Evolutionary conservation across 2,113 vertebrate genomes (phyloP).

Genomic region (Nibea coibor): DNA sequence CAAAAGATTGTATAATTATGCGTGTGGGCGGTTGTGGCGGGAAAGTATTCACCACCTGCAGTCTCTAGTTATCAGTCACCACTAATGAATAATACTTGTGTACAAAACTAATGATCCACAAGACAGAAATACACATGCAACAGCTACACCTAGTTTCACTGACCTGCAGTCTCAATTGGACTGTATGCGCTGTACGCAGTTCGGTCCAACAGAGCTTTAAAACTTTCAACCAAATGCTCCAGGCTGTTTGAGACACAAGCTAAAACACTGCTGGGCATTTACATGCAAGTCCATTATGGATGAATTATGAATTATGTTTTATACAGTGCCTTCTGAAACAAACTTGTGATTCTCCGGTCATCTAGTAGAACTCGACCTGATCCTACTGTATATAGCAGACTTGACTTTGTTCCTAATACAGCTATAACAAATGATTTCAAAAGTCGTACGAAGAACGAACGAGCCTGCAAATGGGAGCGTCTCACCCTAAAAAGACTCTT

Average conservation of each 20-base stretch:
- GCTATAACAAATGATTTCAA: neutral
- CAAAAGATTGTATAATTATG: slow-evolving; percentile 55
- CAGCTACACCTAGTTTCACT: neutral
- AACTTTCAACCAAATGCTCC: neutral
- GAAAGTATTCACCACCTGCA: slow-evolving; percentile 48
- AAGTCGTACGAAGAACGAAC: neutral
- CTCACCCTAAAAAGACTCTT: neutral
- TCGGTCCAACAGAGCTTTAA: neutral
- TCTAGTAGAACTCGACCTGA: neutral
- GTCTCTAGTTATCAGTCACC: slow-evolving; percentile 32
- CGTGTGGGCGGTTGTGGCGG: slow-evolving; percentile 31
- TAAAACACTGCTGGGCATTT: neutral
- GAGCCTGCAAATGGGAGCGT: neutral
- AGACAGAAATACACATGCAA: neutral
- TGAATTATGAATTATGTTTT: too few relatives aligned
- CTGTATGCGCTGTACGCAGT: neutral
- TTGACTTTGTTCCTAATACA: slow-evolving; percentile 1
- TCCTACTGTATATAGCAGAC: neutral
- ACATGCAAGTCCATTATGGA: neutral
- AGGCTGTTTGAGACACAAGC: neutral
- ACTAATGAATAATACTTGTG: slow-evolving; percentile 8
- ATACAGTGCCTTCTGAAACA: neutral
- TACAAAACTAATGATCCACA: neutral
- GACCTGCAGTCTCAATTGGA: neutral
- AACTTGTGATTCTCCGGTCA: neutral